These are phyloP conservation scores for Peromyscus leucopus DNA, from an alignment of 2,113 vertebrate genomes.

Conservation along the genomic window DNA sequence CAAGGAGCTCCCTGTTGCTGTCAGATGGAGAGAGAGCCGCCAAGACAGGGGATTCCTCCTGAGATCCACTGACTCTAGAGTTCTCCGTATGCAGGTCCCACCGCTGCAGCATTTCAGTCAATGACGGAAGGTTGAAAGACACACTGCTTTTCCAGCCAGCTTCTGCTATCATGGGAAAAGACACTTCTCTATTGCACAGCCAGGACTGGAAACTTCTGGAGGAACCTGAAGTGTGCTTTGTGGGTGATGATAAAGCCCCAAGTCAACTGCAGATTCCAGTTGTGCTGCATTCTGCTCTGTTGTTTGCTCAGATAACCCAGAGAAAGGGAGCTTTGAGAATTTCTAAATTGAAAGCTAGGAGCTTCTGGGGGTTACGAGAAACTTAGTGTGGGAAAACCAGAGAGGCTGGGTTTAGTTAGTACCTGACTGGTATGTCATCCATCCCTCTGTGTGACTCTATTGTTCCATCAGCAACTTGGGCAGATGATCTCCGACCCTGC, in stretches of 20 bases:
- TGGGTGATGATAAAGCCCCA: not conserved
- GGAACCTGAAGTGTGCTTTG: not conserved
- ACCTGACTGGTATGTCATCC: not conserved
- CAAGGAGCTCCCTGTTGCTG: not conserved
- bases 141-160: not conserved
- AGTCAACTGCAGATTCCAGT: conserved; percentile 23
- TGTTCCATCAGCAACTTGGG: not conserved
- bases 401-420: not conserved
- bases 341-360: conserved; percentile 45
- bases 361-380: not conserved
- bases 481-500: not conserved
- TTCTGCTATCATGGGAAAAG: not conserved
- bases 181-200: not conserved
- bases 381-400: not conserved
- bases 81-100: not conserved
- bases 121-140: not conserved
- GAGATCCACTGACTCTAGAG: not conserved
- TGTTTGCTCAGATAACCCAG: not conserved
- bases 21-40: not conserved
- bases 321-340: conserved; percentile 23
- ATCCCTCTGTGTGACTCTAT: not conserved
- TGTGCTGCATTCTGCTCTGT: not conserved
- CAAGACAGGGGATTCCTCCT: not conserved
- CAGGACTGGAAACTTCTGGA: conserved; percentile 8
- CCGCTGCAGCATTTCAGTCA: not conserved